Evolutionary conservation across 2,113 vertebrate species (phyloP).

Genomic region (Nothoprocta pentlandii): DNA sequence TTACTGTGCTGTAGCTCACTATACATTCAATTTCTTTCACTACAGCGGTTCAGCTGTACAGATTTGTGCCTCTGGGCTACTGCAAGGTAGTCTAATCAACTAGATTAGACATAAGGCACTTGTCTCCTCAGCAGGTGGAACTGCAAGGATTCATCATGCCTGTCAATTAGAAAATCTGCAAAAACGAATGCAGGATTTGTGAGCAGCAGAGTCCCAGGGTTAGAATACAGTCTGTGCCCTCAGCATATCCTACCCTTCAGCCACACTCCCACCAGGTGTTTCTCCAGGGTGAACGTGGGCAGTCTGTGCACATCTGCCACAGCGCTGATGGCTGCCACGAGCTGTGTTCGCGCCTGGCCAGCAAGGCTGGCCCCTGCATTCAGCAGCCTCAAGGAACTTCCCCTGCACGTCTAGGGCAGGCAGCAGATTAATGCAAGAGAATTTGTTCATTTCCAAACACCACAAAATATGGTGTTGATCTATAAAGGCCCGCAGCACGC

Average conservation of each 20-base stretch:
- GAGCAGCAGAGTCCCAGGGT: neutral
- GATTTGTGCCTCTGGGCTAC: neutral
- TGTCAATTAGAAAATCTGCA: neutral
- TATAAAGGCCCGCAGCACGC: neutral
- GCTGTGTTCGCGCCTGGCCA: neutral
- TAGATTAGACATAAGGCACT: neutral
- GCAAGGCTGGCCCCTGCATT: neutral
- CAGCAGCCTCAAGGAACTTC: neutral
- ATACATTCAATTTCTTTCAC: neutral
- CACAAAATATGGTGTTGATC: neutral
- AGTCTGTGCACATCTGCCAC: accelerated
- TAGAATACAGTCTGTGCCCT: neutral
- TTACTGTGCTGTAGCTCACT: neutral
- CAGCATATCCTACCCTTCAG: neutral
- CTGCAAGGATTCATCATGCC: neutral
- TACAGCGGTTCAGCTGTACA: accelerated
- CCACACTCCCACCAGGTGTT: neutral
- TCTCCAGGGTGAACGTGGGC: too few relatives aligned
- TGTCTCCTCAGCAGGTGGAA: neutral
- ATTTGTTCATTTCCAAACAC: neutral
- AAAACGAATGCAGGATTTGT: neutral
- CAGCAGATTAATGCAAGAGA: neutral
- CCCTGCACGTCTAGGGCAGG: neutral
- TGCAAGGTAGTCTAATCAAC: neutral
- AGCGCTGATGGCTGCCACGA: neutral